A percentile compares a stretch with the other conserved stretches of the same genome.
Conservation (phyloP, 2,888 invertebrate genomes). For the Galeopsomyia nigrocyanea region DNA sequence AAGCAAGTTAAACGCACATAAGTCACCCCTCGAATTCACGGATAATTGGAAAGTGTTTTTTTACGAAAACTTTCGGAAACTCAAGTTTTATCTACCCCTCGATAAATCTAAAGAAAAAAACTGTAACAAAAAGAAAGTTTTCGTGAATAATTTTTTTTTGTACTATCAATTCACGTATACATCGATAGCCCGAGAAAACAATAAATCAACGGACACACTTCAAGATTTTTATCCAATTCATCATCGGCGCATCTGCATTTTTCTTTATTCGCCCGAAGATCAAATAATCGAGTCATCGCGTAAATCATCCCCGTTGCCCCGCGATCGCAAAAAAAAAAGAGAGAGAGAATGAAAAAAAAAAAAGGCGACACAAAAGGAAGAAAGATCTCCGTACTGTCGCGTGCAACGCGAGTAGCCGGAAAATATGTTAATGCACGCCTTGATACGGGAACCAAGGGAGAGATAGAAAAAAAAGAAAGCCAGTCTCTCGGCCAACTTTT, state of each 20-base stretch:
- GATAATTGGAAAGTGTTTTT: no score
- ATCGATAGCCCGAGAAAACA: no score
- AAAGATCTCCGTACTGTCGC: not conserved
- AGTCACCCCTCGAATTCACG: no score
- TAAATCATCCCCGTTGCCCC: slow-evolving; percentile 34
- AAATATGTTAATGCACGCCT: slow-evolving; percentile 34
- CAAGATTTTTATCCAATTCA: no score
- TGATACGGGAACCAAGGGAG: not conserved
- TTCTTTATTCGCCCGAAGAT: slow-evolving; percentile 16
- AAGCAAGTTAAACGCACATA: no score
- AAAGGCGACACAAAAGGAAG: slow-evolving; percentile 11
- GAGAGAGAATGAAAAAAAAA: not conserved
- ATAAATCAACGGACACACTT: no score
- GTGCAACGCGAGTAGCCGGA: slow-evolving; percentile 24
- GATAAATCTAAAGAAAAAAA: no score
- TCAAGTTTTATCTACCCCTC: no score
- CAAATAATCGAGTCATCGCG: slow-evolving; percentile 33
- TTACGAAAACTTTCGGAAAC: no score
- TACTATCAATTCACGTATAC: no score
- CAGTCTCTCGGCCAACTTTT: slow-evolving; percentile 16
- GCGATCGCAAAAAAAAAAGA: not conserved
- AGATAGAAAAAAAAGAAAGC: slow-evolving; percentile 2
- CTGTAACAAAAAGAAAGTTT: no score
- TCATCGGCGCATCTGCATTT: slow-evolving; percentile 27
- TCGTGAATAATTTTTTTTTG: no score